Base-by-base conservation (phyloP, 2,888 invertebrate species). In the Prenolepis imparis region DNA sequence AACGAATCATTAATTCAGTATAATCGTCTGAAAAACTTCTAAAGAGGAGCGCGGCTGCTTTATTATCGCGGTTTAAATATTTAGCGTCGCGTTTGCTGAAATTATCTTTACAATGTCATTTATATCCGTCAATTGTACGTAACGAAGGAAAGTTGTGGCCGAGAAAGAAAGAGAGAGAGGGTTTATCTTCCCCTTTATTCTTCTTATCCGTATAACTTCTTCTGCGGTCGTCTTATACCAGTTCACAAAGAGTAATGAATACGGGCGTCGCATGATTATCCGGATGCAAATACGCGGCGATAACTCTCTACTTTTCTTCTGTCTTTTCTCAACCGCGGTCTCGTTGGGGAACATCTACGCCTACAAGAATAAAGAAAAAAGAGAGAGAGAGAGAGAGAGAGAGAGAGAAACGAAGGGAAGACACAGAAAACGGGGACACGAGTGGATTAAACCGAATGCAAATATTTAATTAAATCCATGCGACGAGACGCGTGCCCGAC, bases 391-490 rank as follows among this genome's bases (percentile, higher is more conserved):
- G 72, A 57, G n/a, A n/a, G n/a, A 24, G 41, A 63, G 44, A 75
- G 80, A 74, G 28, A 74, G 44, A 78, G 72, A 57, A 66, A 67
- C 24, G 18, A 55, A 64, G 73, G 63, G 84, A 64, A 39, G 72
- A 36, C 36, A 75, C 66, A 75, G 63, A 68, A 80, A 74, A 52
- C 75, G 12, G 39, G 28, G 52, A n/a, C 28, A 39, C 28, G 21
- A 18, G 41, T 80, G 87, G 74, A 90, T 92, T 88, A 89, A 91
- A 89, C 89, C 85, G 87, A 91, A 88, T 90, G 89, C 88, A 91
- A 92, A 91, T 92, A 91, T 92, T 91, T 91, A 90, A 92, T 91
- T 90, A 88, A 92, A 90, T 85, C 82, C 89, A 68, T 48, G 63
- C 32, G 84, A 82, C 85, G 82, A 52, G 52, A 85, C 88, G 84